phyloP scores from a whole-genome alignment of 1,140 invertebrate species.

The Mylabris phalerata region DNA sequence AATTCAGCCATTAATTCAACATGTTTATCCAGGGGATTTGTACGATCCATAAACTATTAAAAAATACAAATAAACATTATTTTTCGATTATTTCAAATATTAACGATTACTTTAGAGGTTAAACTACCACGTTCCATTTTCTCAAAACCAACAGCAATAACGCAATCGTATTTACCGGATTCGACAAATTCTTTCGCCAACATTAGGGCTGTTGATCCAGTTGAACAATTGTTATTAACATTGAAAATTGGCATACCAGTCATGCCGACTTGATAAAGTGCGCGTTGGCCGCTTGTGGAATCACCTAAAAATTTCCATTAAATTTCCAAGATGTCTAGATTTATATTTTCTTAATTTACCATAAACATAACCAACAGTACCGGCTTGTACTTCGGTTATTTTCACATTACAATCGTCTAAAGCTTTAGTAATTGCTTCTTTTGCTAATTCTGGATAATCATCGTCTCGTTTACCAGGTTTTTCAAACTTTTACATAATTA shows the following conservation, averaged over 20 bases:
- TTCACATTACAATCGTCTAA: conserved; percentile 78
- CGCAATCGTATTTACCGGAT: conserved; percentile 76
- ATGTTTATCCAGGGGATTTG: conserved; percentile 92
- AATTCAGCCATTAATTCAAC: conserved; percentile 78
- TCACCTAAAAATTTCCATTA: conserved; percentile 55
- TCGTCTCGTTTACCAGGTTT: conserved; percentile 74
- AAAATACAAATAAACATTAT: conserved; percentile 10
- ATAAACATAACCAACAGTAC: conserved; percentile 90
- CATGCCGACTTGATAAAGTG: conserved; percentile 87
- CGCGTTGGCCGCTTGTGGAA: conserved; percentile 94
- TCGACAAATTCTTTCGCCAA: conserved; percentile 88
- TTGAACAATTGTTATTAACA: conserved; percentile 98
- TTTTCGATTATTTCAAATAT: not conserved
- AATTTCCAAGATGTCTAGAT: not conserved
- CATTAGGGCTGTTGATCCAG: conserved; percentile 86
- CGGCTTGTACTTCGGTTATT: conserved; percentile 79
- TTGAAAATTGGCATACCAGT: conserved; percentile 97
- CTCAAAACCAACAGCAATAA: conserved; percentile 92
- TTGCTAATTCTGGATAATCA: conserved; percentile 93
- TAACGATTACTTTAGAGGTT: conserved; percentile 51
- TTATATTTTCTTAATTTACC: conserved; percentile 53
- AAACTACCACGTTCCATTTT: conserved; percentile 96
- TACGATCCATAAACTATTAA: conserved; percentile 70
- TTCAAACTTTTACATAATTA: conserved; percentile 50
- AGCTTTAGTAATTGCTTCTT: conserved; percentile 87